Conservation (phyloP, 2,888 invertebrate species). For the Homarus gammarus region DNA sequence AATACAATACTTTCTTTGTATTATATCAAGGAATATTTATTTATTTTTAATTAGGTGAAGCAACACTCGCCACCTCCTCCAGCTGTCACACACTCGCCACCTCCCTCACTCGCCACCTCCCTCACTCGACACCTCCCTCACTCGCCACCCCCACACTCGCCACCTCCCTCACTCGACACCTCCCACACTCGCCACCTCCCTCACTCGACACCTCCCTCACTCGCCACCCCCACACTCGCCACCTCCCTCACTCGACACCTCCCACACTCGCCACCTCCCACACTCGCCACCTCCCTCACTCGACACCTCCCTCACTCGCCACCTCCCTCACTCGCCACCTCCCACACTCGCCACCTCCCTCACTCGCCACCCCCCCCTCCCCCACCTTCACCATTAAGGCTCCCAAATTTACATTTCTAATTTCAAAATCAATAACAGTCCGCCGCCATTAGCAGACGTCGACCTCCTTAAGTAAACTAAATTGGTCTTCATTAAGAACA, state of each 20-base stretch:
- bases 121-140: neutral
- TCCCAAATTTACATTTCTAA: neutral
- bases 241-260: neutral
- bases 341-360: neutral
- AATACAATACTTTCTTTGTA: too few relatives aligned
- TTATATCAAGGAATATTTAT: too few relatives aligned
- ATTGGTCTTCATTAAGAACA: neutral
- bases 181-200: neutral
- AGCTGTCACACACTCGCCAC: too few relatives aligned
- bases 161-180: neutral
- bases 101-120: too few relatives aligned
- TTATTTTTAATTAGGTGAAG: too few relatives aligned
- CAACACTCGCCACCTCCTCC: too few relatives aligned
- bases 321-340: neutral
- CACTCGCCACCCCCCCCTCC: constrained; percentile 2
- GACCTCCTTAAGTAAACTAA: neutral
- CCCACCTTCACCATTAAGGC: neutral
- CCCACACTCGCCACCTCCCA: neutral
- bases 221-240: neutral
- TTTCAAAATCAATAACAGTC: neutral
- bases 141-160: neutral
- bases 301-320: neutral
- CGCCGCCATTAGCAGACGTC: neutral
- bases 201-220: neutral
- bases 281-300: neutral